Percentiles rank a stretch among this genome's conserved stretches.
These are phyloP conservation scores for Malurus cyaneus DNA, from an alignment of 2,113 vertebrate genomes.

Conservation along the genomic window DNA sequence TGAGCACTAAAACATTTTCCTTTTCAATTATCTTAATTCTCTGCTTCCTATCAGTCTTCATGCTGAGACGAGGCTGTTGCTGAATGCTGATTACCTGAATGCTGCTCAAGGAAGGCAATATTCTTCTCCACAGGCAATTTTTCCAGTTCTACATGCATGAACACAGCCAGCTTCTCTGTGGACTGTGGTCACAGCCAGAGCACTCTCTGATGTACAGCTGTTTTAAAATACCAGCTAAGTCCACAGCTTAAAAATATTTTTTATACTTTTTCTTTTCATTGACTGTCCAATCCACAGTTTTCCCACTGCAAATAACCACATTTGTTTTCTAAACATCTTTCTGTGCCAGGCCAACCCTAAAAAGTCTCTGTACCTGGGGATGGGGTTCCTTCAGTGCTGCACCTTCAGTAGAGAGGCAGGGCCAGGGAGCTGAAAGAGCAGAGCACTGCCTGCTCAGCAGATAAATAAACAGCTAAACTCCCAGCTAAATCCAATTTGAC, in stretches of 20 bases:
- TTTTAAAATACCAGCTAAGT: background rate
- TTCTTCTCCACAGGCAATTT: background rate
- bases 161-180: background rate
- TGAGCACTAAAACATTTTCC: slow-evolving; percentile 20
- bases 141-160: background rate
- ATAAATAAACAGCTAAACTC: background rate
- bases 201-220: background rate
- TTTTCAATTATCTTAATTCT: slow-evolving; percentile 48
- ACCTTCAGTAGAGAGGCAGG: background rate
- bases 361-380: background rate
- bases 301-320: background rate
- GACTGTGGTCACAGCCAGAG: background rate
- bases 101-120: background rate
- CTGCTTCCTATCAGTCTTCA: slow-evolving; percentile 8
- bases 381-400: background rate
- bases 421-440: background rate
- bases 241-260: background rate
- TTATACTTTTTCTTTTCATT: background rate
- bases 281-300: background rate
- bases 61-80: background rate
- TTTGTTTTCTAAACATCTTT: background rate
- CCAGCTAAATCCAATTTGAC: background rate
- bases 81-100: slow-evolving; percentile 13
- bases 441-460: background rate
- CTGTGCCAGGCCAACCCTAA: background rate